Conservation (phyloP, 2,888 invertebrate species). For the Deilephila elpenor region DNA sequence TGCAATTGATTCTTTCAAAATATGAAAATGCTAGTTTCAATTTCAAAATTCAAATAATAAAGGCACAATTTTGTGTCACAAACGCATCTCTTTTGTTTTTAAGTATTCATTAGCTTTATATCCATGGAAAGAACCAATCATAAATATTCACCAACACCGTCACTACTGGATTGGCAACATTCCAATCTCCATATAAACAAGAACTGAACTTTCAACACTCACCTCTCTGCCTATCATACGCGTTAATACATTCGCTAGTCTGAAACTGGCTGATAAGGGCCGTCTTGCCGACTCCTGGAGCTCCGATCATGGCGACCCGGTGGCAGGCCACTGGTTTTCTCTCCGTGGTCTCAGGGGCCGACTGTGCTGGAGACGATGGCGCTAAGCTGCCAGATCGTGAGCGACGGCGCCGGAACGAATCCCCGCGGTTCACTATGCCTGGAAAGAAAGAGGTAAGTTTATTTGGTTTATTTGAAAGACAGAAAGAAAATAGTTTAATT, state of each 20-base stretch:
- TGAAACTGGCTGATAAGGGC: slow-evolving; percentile 95
- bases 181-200: no score
- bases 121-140: no score
- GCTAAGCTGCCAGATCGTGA: slow-evolving; percentile 93
- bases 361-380: slow-evolving; percentile 81
- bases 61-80: no score
- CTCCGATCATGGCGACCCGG: slow-evolving; percentile 91
- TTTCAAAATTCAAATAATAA: no score
- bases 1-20: no score
- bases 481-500: no score
- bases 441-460: slow-evolving; percentile 37
- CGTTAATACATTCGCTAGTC: slow-evolving; percentile 97
- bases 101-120: no score
- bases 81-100: no score
- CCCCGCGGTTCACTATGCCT: slow-evolving; percentile 97
- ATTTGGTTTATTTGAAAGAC: neutral
- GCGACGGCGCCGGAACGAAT: slow-evolving; percentile 94
- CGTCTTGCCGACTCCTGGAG: slow-evolving; percentile 93
- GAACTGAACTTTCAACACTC: slow-evolving; percentile 36
- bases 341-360: slow-evolving; percentile 78
- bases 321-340: slow-evolving; percentile 83
- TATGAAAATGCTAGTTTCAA: no score
- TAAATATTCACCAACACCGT: no score
- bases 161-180: no score
- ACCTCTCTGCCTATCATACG: slow-evolving; percentile 94